These are phyloP conservation scores for Sander vitreus DNA, from an alignment of 2,113 vertebrate genomes.

Conservation along the genomic window DNA sequence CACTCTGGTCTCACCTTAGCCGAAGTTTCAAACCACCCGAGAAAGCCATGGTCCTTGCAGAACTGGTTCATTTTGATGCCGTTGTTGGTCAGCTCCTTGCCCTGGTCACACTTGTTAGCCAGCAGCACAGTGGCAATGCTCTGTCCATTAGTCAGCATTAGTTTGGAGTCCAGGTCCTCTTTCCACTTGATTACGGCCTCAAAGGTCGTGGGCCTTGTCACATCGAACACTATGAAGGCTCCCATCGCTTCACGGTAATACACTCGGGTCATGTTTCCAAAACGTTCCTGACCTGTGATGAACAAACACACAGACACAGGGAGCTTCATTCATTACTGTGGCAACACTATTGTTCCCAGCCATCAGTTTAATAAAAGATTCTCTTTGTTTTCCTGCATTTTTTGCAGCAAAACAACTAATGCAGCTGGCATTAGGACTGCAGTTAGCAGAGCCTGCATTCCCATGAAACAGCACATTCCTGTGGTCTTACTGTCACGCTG, in stretches of 20 bases:
- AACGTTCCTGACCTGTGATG: slow-evolving; percentile 86
- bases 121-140: slow-evolving; percentile 85
- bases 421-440: slow-evolving; percentile 30
- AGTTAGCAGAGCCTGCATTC: slow-evolving; percentile 32
- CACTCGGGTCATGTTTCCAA: slow-evolving; percentile 89
- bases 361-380: slow-evolving; percentile 22
- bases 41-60: slow-evolving; percentile 86
- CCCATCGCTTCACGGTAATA: slow-evolving; percentile 90
- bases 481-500: slow-evolving; percentile 48
- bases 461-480: slow-evolving; percentile 70
- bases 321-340: slow-evolving; percentile 14
- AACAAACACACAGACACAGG: slow-evolving; percentile 18
- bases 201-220: slow-evolving; percentile 84
- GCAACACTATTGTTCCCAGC: background rate
- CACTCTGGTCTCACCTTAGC: slow-evolving; percentile 82
- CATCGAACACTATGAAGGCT: slow-evolving; percentile 87
- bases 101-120: slow-evolving; percentile 88
- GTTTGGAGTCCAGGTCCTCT: slow-evolving; percentile 88
- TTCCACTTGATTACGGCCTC: slow-evolving; percentile 89
- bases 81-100: slow-evolving; percentile 73
- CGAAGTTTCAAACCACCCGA: slow-evolving; percentile 87
- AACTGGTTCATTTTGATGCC: slow-evolving; percentile 85
- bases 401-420: slow-evolving; percentile 37
- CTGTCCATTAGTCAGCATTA: slow-evolving; percentile 82
- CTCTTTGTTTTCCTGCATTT: slow-evolving; percentile 50